These are phyloP conservation scores for Brachylomia viminalis DNA, from an alignment of 2,888 invertebrate species.

Conservation along the genomic window DNA sequence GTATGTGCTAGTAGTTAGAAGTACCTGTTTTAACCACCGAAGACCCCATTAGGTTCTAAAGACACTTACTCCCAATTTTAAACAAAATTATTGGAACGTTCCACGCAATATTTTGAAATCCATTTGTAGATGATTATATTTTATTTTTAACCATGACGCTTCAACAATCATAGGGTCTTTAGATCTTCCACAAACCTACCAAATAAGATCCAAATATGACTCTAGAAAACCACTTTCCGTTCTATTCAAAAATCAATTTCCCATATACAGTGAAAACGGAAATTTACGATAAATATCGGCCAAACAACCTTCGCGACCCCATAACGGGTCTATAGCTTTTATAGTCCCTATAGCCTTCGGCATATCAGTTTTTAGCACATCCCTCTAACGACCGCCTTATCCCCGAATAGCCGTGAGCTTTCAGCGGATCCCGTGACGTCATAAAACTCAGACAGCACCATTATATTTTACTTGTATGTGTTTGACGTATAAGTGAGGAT, in stretches of 20 bases:
- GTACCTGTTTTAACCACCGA: neutral
- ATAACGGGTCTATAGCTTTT: slow-evolving; percentile 44
- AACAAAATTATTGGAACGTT: neutral
- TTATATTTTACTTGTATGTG: slow-evolving; percentile 61
- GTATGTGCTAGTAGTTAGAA: neutral
- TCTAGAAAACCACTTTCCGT: slow-evolving; percentile 2
- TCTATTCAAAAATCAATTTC: slow-evolving; percentile 35
- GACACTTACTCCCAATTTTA: neutral
- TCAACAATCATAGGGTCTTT: slow-evolving; percentile 65
- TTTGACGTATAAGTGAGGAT: slow-evolving; percentile 44
- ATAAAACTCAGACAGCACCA: slow-evolving; percentile 74
- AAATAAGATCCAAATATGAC: neutral
- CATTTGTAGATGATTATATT: neutral
- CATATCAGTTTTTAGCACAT: slow-evolving; percentile 75
- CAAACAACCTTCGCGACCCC: slow-evolving; percentile 51
- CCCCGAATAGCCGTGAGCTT: slow-evolving; percentile 78
- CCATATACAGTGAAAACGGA: slow-evolving; percentile 24
- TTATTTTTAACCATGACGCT: neutral
- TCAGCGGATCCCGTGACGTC: slow-evolving; percentile 66
- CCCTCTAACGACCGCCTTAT: slow-evolving; percentile 72
- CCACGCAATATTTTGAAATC: neutral
- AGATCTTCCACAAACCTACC: slow-evolving; percentile 41
- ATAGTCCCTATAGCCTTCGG: slow-evolving; percentile 60
- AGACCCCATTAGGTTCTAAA: neutral
- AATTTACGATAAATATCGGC: slow-evolving; percentile 56